These are phyloP conservation scores for Apodemus sylvaticus DNA, from an alignment of 2,113 vertebrate genomes.

Conservation along the genomic window DNA sequence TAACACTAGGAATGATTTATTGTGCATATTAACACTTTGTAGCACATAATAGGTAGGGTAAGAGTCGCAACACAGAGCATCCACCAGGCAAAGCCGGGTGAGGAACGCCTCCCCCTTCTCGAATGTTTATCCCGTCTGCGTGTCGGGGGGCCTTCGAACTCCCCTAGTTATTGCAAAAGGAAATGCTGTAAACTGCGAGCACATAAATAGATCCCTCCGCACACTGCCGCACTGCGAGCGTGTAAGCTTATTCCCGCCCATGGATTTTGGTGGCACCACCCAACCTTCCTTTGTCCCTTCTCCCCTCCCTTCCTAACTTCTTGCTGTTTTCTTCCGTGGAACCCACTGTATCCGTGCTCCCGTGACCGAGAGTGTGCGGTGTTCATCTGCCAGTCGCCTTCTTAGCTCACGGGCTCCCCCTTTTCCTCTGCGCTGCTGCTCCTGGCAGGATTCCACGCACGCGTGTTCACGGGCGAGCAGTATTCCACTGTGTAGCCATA, in stretches of 20 bases:
- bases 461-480: background rate
- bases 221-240: no score
- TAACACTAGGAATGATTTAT: background rate
- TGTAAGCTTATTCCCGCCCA: no score
- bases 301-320: background rate
- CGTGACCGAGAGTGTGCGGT: background rate
- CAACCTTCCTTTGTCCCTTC: background rate
- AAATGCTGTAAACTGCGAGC: background rate
- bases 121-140: no score
- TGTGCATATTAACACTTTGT: background rate
- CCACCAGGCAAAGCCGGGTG: background rate
- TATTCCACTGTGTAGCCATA: background rate
- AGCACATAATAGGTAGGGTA: background rate
- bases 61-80: no score
- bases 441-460: background rate
- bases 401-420: background rate
- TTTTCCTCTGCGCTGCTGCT: rapidly evolving
- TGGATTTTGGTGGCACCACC: background rate
- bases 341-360: no score
- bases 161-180: background rate
- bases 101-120: background rate
- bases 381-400: background rate
- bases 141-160: background rate
- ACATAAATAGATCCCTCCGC: no score
- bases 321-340: background rate